Percentiles rank a stretch among this genome's conserved stretches.
Evolutionary conservation across 1,140 invertebrate species (phyloP).

Genomic region (Hormaphis cornu): DNA sequence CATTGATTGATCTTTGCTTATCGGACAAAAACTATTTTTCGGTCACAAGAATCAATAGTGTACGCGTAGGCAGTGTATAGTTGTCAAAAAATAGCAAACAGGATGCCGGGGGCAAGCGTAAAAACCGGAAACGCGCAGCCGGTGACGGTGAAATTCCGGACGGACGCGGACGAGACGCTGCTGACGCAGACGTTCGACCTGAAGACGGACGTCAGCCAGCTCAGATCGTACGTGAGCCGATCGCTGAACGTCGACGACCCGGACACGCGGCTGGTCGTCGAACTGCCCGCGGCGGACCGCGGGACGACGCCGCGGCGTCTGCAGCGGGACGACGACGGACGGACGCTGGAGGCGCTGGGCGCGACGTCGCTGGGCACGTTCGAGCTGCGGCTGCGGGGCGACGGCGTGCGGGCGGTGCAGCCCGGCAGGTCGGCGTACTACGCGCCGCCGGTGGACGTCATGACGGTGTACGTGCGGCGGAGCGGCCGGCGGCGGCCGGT

Average conservation of each 20-base stretch:
- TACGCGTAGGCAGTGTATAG: too few relatives aligned
- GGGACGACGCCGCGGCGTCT: neutral
- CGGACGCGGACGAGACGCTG: slow-evolving; percentile 23
- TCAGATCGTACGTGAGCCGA: slow-evolving; percentile 17
- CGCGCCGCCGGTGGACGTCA: slow-evolving; percentile 36
- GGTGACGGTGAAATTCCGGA: slow-evolving; percentile 35
- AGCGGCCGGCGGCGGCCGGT: too few relatives aligned
- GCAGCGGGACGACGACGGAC: slow-evolving; percentile 22
- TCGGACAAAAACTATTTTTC: too few relatives aligned
- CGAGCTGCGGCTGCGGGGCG: slow-evolving; percentile 24
- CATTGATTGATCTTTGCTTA: too few relatives aligned
- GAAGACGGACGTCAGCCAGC: slow-evolving; percentile 1
- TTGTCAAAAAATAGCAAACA: too few relatives aligned
- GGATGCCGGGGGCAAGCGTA: too few relatives aligned
- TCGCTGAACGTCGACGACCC: slow-evolving; percentile 23
- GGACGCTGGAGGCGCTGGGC: slow-evolving; percentile 33
- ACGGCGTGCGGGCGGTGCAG: neutral
- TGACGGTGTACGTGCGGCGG: slow-evolving; percentile 33
- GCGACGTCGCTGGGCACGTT: slow-evolving; percentile 34
- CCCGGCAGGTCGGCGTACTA: neutral
- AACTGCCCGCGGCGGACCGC: neutral
- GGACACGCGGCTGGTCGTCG: neutral
- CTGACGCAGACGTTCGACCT: slow-evolving; percentile 34
- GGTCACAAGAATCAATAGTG: too few relatives aligned
- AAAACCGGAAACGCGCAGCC: slow-evolving; percentile 25